A percentile compares a stretch with the other conserved stretches of the same genome.
Conservation (phyloP, 2,797 vertebrate genomes). For the Coccyzus lansbergi region DNA sequence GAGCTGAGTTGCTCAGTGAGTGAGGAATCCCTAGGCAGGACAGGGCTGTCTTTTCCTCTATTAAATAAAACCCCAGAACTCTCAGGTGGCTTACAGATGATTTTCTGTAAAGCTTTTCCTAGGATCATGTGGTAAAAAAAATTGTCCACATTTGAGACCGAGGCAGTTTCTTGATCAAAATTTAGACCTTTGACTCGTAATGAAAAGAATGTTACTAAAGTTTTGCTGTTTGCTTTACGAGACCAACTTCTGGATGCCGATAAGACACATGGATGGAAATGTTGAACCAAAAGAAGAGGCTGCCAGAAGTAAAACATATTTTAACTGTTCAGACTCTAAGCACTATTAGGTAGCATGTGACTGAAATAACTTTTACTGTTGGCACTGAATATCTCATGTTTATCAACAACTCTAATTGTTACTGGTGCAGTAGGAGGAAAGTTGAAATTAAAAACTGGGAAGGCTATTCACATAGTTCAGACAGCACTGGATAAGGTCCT, state of each 20-base stretch:
- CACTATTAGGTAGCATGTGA: not conserved
- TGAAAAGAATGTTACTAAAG: conserved; percentile 19
- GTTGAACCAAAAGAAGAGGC: not conserved
- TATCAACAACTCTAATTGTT: not conserved
- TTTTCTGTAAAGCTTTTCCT: not conserved
- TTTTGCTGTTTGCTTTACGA: conserved; percentile 18
- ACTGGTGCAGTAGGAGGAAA: not conserved
- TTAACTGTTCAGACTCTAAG: not conserved
- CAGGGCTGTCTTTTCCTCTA: not conserved
- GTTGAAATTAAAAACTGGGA: not conserved
- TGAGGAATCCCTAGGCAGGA: not conserved
- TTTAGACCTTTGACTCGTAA: not conserved
- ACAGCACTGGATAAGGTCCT: too few relatives aligned
- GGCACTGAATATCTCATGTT: not conserved
- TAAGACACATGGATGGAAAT: conserved; percentile 4
- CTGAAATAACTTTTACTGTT: conserved; percentile 27
- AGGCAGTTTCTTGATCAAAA: conserved; percentile 19
- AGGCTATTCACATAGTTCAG: too few relatives aligned
- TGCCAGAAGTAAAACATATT: conserved; percentile 5
- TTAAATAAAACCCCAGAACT: not conserved
- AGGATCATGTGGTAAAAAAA: conserved; percentile 22
- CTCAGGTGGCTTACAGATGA: conserved; percentile 39
- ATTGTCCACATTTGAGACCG: not conserved
- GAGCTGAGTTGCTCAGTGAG: not conserved
- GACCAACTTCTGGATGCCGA: conserved; percentile 24